Base-by-base conservation (phyloP, 1,140 invertebrate genomes). In the Drosophila seguyi region DNA sequence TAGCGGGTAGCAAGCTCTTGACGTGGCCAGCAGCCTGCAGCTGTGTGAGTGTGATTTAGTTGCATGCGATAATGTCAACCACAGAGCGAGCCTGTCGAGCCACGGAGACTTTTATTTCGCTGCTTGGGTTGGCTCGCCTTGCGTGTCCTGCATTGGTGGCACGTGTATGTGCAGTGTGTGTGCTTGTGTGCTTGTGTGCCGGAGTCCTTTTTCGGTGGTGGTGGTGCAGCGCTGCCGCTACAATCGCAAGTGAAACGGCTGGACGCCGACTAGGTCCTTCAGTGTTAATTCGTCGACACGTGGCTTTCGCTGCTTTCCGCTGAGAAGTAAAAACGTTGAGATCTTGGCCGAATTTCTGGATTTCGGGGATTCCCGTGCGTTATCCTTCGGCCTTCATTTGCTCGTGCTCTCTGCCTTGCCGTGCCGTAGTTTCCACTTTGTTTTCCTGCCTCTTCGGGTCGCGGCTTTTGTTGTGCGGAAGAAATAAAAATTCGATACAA, bases 281-380 rank as follows among this genome's bases (percentile, higher is more conserved):
- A 88, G 85, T 88, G 85, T 88, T 84, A 88, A 88, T 88, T 90
- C 85, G 85, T 90, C 85, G 85, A 88, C 85, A 88, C 85, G 85
- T 85, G 85, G 79, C n/a, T n/a, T n/a, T n/a, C 85, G 81, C 75
- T 85, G 85, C 63, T 75, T 84, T 88, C 45, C 63, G 74, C 69
- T 75, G 55, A 56, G 67, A 79, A 68, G 45, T 68, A 47, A 79
- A 73, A 79, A 68, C 65, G 60, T 75, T 63, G 50, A 57, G 57
- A 74, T 81, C 79, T 77, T 44, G 75, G 38, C 42, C 42, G 67
- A 68, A 45, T 61, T 67, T 52, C 39, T 56, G 48, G 61, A 39
- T 60, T 47, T 63, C 42, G 52, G 58, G 39, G 34, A 48, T 52
- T 57, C 52, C 38, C 38, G 63, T 81, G 74, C 68, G 74, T 81